Base-by-base conservation (phyloP, 2,113 vertebrate genomes). In the Gadus chalcogrammus region DNA sequence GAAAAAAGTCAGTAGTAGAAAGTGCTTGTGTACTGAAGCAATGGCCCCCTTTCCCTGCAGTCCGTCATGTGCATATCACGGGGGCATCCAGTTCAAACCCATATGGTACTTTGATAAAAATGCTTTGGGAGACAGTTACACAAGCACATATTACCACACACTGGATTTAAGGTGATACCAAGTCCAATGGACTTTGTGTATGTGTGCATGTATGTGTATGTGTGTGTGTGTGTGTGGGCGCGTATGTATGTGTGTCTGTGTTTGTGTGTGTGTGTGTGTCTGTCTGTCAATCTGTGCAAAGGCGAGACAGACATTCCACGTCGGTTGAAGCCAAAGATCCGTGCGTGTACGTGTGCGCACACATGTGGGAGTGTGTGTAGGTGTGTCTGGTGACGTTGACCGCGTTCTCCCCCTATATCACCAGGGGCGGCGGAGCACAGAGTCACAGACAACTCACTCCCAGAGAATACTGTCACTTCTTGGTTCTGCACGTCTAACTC, bases 361-460 rank as follows among this genome's bases (percentile, higher is more conserved):
- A 67, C 64, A 72, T 61, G 78, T 74, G 77, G 70, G 53, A 61
- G 73, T 71, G 81, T 83, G 83, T 77, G 82, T 82, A 74, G 42
- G 42, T 85, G 84, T 84, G 81, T 82, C 79, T 87, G 87, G 88
- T 93, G 91, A 93, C 92, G 90, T 92, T 82, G 90, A 85, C 88
- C 88, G 84, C 52, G 80, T 88, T 88, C 77, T 72, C 79, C 87
- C 89, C 86, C 88, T 90, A 91, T 91, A 91, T 91, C 84, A 89
- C 84, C 74, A 64, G 28, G 81, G 72, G 76, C 84, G 85, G 85
- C 85, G 84, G 85, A 74, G 82, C 71, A 70, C 74, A 17, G 24
- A 80, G 80, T 83, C 88, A 85, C 89, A 88, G 86, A 87, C 82
- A 82, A 85, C 85, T 87, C 84, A 18, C 77, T 69, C 59, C 71